Conservation (phyloP, 35 echinoderm and acorn worm genomes). For the Heliocidaris tuberculata region DNA sequence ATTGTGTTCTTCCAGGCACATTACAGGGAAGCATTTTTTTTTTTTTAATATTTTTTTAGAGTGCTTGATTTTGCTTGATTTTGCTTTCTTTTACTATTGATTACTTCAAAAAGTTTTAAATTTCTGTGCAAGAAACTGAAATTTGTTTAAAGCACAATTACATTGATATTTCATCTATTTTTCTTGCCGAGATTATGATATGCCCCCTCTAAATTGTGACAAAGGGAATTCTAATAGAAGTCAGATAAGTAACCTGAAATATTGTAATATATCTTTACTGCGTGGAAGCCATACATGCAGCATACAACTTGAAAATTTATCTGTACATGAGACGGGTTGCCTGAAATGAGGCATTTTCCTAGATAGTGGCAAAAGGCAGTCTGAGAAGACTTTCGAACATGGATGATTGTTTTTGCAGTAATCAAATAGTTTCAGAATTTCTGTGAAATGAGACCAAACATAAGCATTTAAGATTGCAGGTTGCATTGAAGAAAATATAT, state of each 20-base stretch:
- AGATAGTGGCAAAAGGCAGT: no score
- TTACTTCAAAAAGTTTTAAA: not conserved
- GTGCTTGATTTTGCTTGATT: not conserved
- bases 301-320: no score
- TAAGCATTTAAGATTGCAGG: not conserved
- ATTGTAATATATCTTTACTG: not conserved
- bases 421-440: not conserved
- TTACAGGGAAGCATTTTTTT: not conserved
- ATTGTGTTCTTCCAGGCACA: not conserved
- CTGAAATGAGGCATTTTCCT: no score
- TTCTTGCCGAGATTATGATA: not conserved
- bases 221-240: not conserved
- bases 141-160: not conserved
- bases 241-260: not conserved
- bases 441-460: not conserved
- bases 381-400: no score
- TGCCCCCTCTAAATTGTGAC: not conserved
- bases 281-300: no score
- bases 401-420: not conserved
- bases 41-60: not conserved
- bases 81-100: not conserved
- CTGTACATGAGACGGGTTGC: no score
- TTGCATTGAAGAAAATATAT: not conserved
- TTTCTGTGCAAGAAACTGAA: not conserved
- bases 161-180: not conserved